Evolutionary conservation across 2,113 vertebrate species (phyloP).

Genomic region (Myiopsitta monachus): DNA sequence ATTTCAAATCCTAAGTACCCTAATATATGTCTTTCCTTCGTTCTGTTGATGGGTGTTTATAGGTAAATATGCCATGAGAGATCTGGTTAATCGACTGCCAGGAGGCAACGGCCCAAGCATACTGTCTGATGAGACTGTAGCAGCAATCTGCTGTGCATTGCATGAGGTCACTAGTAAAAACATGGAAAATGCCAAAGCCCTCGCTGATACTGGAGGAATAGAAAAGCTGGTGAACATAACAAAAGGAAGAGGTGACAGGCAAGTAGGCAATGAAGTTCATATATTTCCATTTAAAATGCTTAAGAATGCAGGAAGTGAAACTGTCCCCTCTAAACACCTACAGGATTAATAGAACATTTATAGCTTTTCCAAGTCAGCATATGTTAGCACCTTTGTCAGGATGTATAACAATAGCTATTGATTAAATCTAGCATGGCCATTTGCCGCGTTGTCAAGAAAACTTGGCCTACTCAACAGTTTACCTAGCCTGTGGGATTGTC

Average conservation of each 20-base stretch:
- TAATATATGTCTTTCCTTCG: not conserved
- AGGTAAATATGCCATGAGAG: slow-evolving; percentile 98
- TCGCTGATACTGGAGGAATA: slow-evolving; percentile 93
- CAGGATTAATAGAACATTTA: not conserved
- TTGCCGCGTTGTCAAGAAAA: not conserved
- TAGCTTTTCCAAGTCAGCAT: not conserved
- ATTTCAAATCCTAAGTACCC: not conserved
- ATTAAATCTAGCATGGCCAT: not conserved
- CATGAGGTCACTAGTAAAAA: slow-evolving; percentile 98
- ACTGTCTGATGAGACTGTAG: slow-evolving; percentile 92
- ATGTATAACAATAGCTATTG: not conserved
- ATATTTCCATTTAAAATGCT: not conserved
- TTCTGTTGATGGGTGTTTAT: not conserved
- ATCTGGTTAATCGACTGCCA: slow-evolving; percentile 94
- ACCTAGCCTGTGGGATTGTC: not conserved
- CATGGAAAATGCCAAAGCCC: slow-evolving; percentile 98
- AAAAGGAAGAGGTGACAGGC: slow-evolving; percentile 94
- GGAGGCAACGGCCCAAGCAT: slow-evolving; percentile 83
- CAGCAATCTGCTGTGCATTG: slow-evolving; percentile 94
- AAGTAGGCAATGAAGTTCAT: slow-evolving; percentile 16
- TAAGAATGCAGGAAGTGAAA: not conserved
- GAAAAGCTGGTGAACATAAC: slow-evolving; percentile 98
- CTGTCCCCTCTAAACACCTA: not conserved
- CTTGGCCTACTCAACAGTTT: accelerated
- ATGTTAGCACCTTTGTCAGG: not conserved